These are phyloP conservation scores for Picus viridis DNA, from an alignment of 2,797 vertebrate species.

Conservation along the genomic window DNA sequence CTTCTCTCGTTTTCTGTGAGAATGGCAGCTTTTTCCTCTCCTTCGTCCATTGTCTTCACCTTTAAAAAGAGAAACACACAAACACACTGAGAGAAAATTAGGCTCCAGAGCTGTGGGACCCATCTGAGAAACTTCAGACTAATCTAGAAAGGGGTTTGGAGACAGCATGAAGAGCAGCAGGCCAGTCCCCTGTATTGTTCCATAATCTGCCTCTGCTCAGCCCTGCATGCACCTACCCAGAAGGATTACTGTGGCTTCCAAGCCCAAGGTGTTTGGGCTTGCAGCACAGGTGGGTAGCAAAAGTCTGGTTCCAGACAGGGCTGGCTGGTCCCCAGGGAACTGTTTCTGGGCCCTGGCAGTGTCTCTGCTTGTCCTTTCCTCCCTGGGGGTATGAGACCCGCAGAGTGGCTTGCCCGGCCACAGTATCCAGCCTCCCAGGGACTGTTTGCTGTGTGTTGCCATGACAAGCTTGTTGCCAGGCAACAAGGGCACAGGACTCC, in stretches of 20 bases:
- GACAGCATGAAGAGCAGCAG: background rate
- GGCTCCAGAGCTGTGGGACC: background rate
- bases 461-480: background rate
- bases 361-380: background rate
- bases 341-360: background rate
- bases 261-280: background rate
- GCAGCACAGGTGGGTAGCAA: background rate
- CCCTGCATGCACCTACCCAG: too few relatives aligned
- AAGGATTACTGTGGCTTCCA: background rate
- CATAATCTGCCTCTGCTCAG: background rate
- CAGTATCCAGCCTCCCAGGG: too few relatives aligned
- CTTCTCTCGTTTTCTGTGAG: background rate
- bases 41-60: background rate
- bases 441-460: background rate
- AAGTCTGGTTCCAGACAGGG: background rate
- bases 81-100: background rate
- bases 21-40: background rate
- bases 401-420: too few relatives aligned
- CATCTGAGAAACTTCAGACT: background rate
- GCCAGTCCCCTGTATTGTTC: background rate
- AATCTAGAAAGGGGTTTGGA: background rate
- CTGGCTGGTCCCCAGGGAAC: background rate
- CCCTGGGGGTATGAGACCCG: background rate
- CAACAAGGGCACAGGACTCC: background rate
- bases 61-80: background rate